Evolutionary conservation across 2,888 invertebrate genomes (phyloP).

Genomic region (Xestia xanthographa): DNA sequence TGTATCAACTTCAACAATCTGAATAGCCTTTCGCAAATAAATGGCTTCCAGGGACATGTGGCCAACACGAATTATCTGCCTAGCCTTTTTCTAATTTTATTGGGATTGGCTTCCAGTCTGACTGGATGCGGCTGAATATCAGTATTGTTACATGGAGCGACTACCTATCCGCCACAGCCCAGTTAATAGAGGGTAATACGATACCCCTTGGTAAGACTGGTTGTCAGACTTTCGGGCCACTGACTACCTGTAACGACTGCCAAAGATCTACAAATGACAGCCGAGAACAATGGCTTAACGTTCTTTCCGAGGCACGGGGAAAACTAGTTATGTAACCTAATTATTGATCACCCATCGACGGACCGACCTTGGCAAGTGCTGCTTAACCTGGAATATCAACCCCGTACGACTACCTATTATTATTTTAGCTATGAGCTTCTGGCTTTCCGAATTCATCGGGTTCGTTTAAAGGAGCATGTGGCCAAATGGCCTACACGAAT

Average conservation of each 20-base stretch:
- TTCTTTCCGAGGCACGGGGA: neutral
- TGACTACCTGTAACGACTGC: neutral
- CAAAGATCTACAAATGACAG: neutral
- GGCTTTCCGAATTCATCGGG: neutral
- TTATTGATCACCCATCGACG: neutral
- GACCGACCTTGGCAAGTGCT: neutral
- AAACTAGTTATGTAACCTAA: neutral
- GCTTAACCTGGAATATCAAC: neutral
- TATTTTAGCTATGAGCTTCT: neutral
- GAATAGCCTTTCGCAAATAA: constrained; percentile 17
- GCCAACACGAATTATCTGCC: too few relatives aligned
- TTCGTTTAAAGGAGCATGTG: neutral
- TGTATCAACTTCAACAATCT: constrained; percentile 42
- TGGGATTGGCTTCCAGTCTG: neutral
- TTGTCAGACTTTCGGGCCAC: neutral
- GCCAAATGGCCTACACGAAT: constrained; percentile 6
- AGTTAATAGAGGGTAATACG: neutral
- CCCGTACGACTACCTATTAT: neutral
- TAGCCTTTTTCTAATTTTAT: neutral
- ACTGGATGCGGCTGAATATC: neutral
- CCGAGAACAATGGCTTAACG: neutral
- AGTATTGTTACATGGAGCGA: neutral
- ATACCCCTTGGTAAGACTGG: neutral
- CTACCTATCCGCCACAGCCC: neutral
- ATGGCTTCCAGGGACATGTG: too few relatives aligned